phyloP scores from a whole-genome alignment of 2,888 invertebrate species.

The Apodemia mormo region DNA sequence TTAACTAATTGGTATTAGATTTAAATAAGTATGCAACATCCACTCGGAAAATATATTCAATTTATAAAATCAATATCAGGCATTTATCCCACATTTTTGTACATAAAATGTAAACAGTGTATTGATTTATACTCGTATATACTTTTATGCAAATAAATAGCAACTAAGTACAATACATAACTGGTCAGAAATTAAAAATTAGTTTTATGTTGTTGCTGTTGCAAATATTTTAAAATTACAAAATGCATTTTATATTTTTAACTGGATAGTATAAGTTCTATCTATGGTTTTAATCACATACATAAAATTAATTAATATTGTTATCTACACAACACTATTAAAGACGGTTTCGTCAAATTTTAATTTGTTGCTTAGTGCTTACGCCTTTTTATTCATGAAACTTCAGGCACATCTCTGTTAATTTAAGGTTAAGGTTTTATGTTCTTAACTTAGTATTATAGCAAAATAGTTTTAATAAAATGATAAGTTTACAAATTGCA shows the following conservation, averaged over 20 bases:
- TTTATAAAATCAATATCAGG: conserved; percentile 81
- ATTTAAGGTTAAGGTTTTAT: background rate
- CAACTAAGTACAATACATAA: background rate
- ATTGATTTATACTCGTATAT: conserved; percentile 2
- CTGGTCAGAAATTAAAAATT: background rate
- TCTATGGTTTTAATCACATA: conserved; percentile 14
- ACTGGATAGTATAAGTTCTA: background rate
- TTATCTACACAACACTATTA: background rate
- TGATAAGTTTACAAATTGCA: no score
- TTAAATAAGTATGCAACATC: conserved; percentile 53
- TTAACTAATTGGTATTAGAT: background rate
- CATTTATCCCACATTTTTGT: conserved; percentile 77
- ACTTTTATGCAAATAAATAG: conserved; percentile 10
- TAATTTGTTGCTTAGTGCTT: background rate
- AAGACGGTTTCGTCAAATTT: background rate
- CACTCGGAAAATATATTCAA: conserved; percentile 80
- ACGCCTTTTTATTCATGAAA: background rate
- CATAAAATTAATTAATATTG: conserved; percentile 6
- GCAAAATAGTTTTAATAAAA: no score
- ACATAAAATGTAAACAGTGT: conserved; percentile 51
- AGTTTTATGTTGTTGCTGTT: background rate
- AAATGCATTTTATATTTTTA: background rate
- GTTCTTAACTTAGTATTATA: no score
- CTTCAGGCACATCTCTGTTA: background rate
- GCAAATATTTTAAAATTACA: background rate